Percentiles rank a stretch among this genome's conserved stretches.
These are phyloP conservation scores for Candoia aspera DNA, from an alignment of 2,113 vertebrate genomes.

Conservation along the genomic window DNA sequence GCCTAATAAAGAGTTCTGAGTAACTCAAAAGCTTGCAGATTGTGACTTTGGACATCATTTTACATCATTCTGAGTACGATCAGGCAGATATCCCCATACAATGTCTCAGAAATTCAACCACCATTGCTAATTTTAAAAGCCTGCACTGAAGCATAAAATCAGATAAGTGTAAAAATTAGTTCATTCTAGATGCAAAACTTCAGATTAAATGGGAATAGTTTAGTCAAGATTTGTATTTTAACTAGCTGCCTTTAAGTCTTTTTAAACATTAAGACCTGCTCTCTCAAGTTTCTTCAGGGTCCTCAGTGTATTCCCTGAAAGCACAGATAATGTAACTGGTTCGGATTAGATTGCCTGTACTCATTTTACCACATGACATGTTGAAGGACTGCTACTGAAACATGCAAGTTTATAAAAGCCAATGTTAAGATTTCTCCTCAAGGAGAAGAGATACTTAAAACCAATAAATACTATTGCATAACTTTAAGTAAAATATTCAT, in stretches of 20 bases:
- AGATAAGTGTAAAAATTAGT: conserved; percentile 13
- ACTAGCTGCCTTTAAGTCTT: neutral
- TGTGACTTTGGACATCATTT: neutral
- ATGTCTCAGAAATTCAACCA: neutral
- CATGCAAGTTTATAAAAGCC: neutral
- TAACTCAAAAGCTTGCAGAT: neutral
- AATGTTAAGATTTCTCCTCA: neutral
- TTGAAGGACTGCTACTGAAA: neutral
- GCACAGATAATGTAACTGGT: neutral
- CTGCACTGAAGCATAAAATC: conserved; percentile 9
- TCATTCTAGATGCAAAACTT: conserved; percentile 22
- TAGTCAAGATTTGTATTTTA: conserved; percentile 1
- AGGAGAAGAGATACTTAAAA: neutral
- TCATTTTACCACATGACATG: neutral
- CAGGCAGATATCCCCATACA: neutral
- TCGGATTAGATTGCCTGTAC: conserved; percentile 9
- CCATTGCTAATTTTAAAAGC: neutral
- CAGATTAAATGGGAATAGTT: conserved; percentile 8
- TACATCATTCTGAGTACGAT: neutral
- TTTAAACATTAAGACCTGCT: neutral
- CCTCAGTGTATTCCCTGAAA: neutral
- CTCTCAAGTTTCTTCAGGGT: neutral
- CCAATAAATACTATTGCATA: neutral
- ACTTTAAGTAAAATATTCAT: neutral
- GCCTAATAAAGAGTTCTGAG: neutral